Evolutionary conservation across 2,888 invertebrate genomes (phyloP).

Genomic region (Calameuta pallipes): DNA sequence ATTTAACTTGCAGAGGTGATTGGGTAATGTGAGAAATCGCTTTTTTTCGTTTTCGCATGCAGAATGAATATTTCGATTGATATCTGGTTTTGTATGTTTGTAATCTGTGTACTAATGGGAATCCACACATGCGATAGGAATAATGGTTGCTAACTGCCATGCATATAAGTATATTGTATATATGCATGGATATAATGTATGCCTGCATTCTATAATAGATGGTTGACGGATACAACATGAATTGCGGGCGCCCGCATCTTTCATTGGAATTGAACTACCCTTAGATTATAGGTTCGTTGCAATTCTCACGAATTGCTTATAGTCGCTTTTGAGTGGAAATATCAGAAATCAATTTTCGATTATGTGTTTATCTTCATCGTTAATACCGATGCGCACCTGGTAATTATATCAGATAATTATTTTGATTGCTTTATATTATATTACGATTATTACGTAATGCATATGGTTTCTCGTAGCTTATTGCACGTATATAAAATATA

Average conservation of each 20-base stretch:
- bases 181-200: neutral
- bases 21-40: neutral
- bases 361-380: neutral
- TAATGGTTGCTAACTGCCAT: neutral
- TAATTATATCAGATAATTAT: no score
- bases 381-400: no score
- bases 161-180: neutral
- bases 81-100: neutral
- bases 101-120: neutral
- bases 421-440: no score
- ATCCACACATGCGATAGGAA: neutral
- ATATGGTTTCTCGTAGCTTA: no score
- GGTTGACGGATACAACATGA: neutral
- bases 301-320: neutral
- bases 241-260: conserved; percentile 5
- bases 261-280: neutral
- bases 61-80: neutral
- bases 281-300: neutral
- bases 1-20: neutral
- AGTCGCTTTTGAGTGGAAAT: neutral
- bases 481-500: neutral
- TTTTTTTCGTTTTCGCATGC: neutral
- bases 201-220: neutral
- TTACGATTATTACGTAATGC: no score
- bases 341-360: neutral